Conservation (phyloP, 2,797 vertebrate genomes). For the Numenius phaeopus region DNA sequence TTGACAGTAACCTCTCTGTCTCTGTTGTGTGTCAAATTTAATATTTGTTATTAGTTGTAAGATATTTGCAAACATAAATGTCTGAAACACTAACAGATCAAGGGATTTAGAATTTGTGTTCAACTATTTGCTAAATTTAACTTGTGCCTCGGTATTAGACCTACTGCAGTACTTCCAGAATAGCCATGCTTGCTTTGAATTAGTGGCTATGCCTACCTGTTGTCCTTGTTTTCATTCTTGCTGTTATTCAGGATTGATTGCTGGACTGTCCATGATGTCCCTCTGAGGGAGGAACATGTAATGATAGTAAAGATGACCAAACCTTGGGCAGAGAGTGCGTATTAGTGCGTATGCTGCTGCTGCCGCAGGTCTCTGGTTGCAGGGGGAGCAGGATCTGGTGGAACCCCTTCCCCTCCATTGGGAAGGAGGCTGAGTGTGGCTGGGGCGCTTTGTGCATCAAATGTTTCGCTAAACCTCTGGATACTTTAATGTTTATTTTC, state of each 20-base stretch:
- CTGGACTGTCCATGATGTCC: fast-evolving
- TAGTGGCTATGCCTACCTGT: background rate
- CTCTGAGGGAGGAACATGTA: background rate
- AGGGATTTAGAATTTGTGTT: background rate
- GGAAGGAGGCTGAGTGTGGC: background rate
- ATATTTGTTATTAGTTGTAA: background rate
- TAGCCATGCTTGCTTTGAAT: background rate
- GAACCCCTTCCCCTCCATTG: background rate
- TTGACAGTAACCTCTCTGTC: background rate
- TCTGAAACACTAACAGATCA: background rate
- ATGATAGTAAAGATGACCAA: background rate
- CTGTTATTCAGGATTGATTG: background rate
- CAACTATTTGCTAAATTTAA: background rate
- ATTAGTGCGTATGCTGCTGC: no score
- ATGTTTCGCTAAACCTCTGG: background rate
- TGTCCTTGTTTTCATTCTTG: background rate
- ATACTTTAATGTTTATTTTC: background rate
- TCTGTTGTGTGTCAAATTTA: background rate
- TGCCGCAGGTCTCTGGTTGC: background rate
- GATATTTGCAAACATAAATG: background rate
- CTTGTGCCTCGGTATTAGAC: fast-evolving
- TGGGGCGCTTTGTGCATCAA: fast-evolving
- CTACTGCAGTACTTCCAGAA: background rate
- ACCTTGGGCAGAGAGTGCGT: background rate
- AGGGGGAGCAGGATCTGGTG: background rate